These are phyloP conservation scores for Gastrophysa polygoni DNA, from an alignment of 2,888 invertebrate species.

Conservation along the genomic window DNA sequence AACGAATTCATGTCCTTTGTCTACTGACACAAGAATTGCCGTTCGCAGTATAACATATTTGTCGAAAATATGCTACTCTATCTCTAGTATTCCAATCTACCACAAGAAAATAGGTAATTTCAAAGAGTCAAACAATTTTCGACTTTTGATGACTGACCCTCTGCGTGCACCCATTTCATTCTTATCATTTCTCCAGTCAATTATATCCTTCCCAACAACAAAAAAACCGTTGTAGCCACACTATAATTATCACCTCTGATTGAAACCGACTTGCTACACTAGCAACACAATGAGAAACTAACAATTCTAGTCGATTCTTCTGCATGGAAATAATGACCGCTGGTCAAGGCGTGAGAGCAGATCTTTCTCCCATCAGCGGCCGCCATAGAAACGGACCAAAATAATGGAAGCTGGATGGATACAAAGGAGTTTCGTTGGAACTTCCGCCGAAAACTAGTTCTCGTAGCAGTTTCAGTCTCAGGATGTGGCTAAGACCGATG, in stretches of 20 bases:
- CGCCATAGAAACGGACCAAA: not conserved
- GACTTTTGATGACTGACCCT: no score
- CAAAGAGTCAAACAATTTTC: no score
- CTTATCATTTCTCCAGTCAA: no score
- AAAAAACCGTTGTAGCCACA: not conserved
- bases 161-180: no score
- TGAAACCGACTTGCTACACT: not conserved
- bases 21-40: no score
- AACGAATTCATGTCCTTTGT: no score
- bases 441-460: conserved; percentile 18
- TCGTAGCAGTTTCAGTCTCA: not conserved
- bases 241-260: not conserved
- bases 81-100: no score
- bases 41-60: no score
- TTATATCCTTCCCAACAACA: no score
- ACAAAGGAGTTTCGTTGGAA: conserved; percentile 16
- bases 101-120: no score
- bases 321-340: not conserved
- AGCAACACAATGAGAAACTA: not conserved
- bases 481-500: no score
- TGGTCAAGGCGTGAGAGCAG: not conserved
- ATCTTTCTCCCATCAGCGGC: not conserved
- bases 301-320: not conserved
- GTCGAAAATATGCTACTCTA: no score
- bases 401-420: not conserved